These are phyloP conservation scores for Orchestes rusci DNA, from an alignment of 2,888 invertebrate genomes.

Conservation along the genomic window DNA sequence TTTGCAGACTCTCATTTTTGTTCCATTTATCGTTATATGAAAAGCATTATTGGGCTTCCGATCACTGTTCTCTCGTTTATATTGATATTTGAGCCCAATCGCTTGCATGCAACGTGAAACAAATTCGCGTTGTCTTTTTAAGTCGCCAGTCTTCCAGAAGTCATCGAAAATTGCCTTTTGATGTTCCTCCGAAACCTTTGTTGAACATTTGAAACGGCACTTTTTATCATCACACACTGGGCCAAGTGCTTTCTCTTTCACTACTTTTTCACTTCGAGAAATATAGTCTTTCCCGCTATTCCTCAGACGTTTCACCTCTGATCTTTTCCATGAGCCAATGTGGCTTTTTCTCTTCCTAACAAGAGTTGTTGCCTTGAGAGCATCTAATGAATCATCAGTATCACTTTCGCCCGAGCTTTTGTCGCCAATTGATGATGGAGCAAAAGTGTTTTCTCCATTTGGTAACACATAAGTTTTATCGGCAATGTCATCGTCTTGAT, in stretches of 20 bases:
- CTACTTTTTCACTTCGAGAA: neutral
- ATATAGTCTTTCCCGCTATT: constrained; percentile 3
- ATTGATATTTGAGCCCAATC: constrained; percentile 4
- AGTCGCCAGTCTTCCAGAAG: neutral
- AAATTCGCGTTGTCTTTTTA: neutral
- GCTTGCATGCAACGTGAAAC: neutral
- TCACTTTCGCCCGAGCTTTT: too few species aligned
- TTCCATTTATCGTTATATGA: neutral
- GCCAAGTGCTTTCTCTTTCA: neutral
- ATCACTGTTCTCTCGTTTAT: neutral
- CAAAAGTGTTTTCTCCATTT: too few species aligned
- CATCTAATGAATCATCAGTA: too few species aligned
- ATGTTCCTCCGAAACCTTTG: neutral
- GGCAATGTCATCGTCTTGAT: too few species aligned
- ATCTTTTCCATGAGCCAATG: neutral
- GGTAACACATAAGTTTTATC: too few species aligned
- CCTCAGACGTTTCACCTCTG: neutral
- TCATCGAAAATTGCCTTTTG: neutral
- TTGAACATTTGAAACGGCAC: neutral
- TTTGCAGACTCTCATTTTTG: constrained; percentile 9
- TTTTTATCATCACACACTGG: constrained; percentile 1
- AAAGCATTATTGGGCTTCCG: constrained; percentile 9
- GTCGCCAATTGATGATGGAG: too few species aligned
- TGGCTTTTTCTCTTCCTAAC: constrained; percentile 1
- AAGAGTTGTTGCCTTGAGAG: too few species aligned